phyloP scores from a whole-genome alignment of 2,797 vertebrate genomes.

The Ptychobarbus kaznakovi region DNA sequence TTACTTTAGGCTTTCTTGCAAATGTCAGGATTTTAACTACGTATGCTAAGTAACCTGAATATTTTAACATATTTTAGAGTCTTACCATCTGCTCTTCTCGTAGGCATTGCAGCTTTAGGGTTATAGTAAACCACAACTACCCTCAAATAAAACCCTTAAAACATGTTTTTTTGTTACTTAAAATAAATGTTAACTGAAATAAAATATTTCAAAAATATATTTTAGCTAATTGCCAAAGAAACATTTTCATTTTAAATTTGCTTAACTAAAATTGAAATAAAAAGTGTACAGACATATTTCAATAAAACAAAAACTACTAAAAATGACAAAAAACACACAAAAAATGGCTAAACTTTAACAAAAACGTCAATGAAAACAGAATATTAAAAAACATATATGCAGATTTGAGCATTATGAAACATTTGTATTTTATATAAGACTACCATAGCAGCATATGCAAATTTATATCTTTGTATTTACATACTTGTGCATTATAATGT shows the following conservation, averaged over 20 bases:
- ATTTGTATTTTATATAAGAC: neutral
- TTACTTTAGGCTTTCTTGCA: neutral
- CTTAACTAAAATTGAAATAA: neutral
- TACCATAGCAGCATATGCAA: neutral
- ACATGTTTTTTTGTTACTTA: no score
- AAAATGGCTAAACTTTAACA: neutral
- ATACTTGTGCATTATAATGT: neutral
- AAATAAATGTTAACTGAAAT: no score
- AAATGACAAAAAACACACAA: neutral
- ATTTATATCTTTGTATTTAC: neutral
- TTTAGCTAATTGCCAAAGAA: neutral
- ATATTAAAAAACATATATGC: neutral
- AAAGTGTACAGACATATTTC: neutral
- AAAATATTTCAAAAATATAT: neutral
- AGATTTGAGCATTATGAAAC: neutral
- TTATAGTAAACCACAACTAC: neutral
- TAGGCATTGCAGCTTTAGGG: neutral
- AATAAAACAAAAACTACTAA: neutral
- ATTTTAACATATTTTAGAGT: slow-evolving; percentile 8
- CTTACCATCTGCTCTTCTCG: neutral
- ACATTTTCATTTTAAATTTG: neutral
- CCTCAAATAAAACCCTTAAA: no score
- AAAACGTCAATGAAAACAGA: neutral
- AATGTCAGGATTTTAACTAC: neutral
- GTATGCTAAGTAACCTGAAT: slow-evolving; percentile 1